Percentiles rank a stretch among this genome's conserved stretches.
phyloP scores from a whole-genome alignment of 2,888 invertebrate species.

The Ditylenchus weischeri region DNA sequence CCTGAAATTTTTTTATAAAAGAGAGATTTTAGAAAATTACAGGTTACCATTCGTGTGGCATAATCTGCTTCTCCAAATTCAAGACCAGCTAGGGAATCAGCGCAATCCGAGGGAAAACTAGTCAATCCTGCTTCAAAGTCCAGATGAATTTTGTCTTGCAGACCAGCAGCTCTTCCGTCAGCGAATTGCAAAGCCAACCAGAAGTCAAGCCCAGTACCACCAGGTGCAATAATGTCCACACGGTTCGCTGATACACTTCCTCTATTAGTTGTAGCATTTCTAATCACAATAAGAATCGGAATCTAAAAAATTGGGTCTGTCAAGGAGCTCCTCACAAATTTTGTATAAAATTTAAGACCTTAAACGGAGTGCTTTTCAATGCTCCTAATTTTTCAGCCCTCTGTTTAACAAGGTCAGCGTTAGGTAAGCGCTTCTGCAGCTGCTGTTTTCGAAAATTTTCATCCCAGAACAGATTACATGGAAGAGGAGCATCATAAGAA shows the following conservation, averaged over 20 bases:
- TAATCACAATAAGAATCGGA: conserved; percentile 18
- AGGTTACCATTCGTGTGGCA: neutral
- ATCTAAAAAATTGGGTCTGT: conserved; percentile 6
- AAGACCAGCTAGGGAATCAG: conserved; percentile 36
- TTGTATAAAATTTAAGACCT: conserved; percentile 18
- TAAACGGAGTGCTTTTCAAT: conserved; percentile 12
- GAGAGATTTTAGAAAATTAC: neutral
- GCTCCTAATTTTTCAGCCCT: neutral
- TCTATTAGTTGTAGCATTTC: neutral
- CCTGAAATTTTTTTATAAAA: conserved; percentile 14
- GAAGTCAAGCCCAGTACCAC: conserved; percentile 35
- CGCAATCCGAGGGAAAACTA: conserved; percentile 41
- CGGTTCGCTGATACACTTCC: conserved; percentile 1
- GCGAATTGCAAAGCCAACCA: conserved; percentile 48
- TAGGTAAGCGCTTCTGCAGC: neutral
- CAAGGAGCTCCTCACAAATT: neutral
- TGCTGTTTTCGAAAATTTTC: conserved; percentile 8
- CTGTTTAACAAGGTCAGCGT: neutral
- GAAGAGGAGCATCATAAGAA: neutral
- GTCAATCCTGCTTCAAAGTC: conserved; percentile 39
- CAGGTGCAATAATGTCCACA: conserved; percentile 14
- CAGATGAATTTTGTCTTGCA: conserved; percentile 41
- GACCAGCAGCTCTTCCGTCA: conserved; percentile 44
- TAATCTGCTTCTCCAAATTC: conserved; percentile 17
- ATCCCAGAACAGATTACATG: conserved; percentile 18